These are phyloP conservation scores for Eudemis profundana DNA, from an alignment of 2,888 invertebrate species.

Conservation along the genomic window DNA sequence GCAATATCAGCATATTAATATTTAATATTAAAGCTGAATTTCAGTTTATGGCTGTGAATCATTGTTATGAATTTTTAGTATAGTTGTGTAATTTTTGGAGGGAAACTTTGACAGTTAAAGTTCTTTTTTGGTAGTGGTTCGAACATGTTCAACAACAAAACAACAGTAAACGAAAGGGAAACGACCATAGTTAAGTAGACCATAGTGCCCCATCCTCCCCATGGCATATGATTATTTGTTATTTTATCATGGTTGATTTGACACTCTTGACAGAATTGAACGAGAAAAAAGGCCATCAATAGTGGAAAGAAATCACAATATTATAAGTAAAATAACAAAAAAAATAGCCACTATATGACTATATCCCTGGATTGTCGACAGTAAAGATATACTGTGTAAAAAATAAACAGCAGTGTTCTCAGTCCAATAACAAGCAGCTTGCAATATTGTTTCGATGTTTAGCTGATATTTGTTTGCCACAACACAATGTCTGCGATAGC, in stretches of 20 bases:
- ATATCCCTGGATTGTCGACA: too few relatives aligned
- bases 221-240: too few relatives aligned
- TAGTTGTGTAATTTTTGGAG: constrained; percentile 16
- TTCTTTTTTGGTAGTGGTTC: background rate
- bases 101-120: constrained; percentile 35
- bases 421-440: background rate
- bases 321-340: background rate
- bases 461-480: constrained; percentile 51
- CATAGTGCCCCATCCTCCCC: background rate
- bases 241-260: background rate
- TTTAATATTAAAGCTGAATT: background rate
- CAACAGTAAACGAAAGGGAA: background rate
- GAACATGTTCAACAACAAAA: background rate
- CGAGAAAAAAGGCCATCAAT: constrained; percentile 3
- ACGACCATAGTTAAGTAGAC: constrained; percentile 9
- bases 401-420: background rate
- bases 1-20: too few relatives aligned
- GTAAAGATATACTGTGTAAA: background rate
- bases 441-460: constrained; percentile 52
- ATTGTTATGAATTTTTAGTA: background rate
- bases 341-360: too few relatives aligned
- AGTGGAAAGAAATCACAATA: background rate
- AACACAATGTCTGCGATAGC: constrained; percentile 63
- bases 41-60: background rate
- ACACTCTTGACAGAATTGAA: constrained; percentile 7